Conservation (phyloP, 2,888 invertebrate species). For the Athrips mouffetella region DNA sequence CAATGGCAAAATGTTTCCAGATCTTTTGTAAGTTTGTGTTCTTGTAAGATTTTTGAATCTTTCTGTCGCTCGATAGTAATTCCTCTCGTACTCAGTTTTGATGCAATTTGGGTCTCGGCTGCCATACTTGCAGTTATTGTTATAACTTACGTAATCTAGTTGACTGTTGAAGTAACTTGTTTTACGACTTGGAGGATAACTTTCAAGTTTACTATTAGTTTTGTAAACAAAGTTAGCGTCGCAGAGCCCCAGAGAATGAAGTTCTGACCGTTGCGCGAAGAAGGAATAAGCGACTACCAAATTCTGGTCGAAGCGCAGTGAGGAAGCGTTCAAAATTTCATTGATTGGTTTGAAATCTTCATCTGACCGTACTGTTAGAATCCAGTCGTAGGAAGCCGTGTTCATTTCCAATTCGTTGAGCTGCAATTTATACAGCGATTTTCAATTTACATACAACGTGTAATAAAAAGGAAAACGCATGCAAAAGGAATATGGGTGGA, state of each 20-base stretch:
- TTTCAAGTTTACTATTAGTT: constrained; percentile 15
- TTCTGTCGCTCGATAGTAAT: constrained; percentile 49
- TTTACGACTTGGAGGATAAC: background rate
- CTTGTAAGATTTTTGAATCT: constrained; percentile 51
- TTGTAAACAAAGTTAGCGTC: constrained; percentile 50
- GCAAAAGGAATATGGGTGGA: too few relatives aligned
- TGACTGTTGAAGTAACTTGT: constrained; percentile 4
- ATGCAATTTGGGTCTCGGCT: constrained; percentile 22
- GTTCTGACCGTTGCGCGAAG: constrained; percentile 7
- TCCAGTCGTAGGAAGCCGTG: constrained; percentile 58
- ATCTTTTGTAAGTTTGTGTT: constrained; percentile 39
- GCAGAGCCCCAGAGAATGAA: constrained; percentile 36
- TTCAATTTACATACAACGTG: background rate
- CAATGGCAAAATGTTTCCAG: constrained; percentile 39
- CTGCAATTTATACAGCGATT: constrained; percentile 35
- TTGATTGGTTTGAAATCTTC: constrained; percentile 48
- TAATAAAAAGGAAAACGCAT: too few relatives aligned
- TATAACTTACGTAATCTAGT: constrained; percentile 5
- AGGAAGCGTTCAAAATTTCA: constrained; percentile 50
- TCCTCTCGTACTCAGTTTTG: constrained; percentile 44
- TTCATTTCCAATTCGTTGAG: constrained; percentile 50
- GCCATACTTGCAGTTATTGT: constrained; percentile 20
- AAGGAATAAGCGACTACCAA: constrained; percentile 48
- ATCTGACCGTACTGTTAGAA: constrained; percentile 46
- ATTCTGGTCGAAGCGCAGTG: constrained; percentile 62